Base-by-base conservation (phyloP, 2,113 vertebrate species). In the Thunnus maccoyii region DNA sequence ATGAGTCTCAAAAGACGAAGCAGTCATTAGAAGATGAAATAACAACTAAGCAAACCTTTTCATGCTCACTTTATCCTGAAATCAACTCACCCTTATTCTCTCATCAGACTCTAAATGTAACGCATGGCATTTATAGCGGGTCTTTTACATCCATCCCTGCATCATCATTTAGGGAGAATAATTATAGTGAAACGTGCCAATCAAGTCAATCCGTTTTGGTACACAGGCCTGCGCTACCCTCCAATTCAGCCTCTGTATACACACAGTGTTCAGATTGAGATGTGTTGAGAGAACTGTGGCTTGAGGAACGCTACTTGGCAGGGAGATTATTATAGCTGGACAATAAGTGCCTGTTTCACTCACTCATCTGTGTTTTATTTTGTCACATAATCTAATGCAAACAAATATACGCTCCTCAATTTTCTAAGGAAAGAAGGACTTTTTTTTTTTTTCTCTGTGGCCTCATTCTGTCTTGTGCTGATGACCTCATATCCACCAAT, bases 151-250 rank as follows among this genome's bases (percentile, higher is more conserved):
- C 56, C 56, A 15, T 54, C 14, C 58, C 13, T 77, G 71, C 54
- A 27, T 74, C 50, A 32, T 81, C 51, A 74, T 83, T 78, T 55
- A 64, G 71, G 62, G 25, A 79, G 68, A 79, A 83, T 88, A 84
- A 88, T 86, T 80, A 83, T n/a, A 87, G 82, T 68, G 70, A 79
- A 73, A 71, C 44, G 46, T 86, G 69, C 81, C 74, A 74, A 56
- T 86, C 51, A 78, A 70, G 74, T 56, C 72, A 56, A n/a, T 61
- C 73, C 47, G 5, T 63, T 69, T 60, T 84, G 80, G 63, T 66
- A 17, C 50, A 74, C 74, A 63, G 62, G 51, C 44, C 66, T 54
- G 62, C 62, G 2, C 13, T 52, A 32, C 73, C 56, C 55, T 82
- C 51, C 71, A 69, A 64, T 41, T 22, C 61, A 60, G 51, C 64